phyloP scores from a whole-genome alignment of 2,888 invertebrate genomes.

The Tetranychus piercei region DNA sequence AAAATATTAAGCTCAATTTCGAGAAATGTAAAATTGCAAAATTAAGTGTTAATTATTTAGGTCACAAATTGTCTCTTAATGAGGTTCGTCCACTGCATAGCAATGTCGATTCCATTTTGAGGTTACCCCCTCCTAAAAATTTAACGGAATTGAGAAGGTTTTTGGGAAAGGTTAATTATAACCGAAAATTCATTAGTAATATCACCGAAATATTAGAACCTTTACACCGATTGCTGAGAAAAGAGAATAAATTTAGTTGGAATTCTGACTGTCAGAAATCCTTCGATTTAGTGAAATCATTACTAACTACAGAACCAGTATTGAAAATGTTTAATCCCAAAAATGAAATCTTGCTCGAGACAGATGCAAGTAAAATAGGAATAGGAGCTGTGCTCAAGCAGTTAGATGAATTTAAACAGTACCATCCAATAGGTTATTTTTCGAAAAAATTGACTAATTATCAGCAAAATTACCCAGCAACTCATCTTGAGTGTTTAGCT shows the following conservation, averaged over 20 bases:
- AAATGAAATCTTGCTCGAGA: neutral
- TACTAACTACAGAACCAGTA: neutral
- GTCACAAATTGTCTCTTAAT: slow-evolving; percentile 2
- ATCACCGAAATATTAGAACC: slow-evolving; percentile 1
- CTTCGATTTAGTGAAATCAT: neutral
- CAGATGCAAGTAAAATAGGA: slow-evolving; percentile 27
- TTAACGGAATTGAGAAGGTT: neutral
- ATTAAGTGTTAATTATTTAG: slow-evolving; percentile 10
- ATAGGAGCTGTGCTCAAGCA: slow-evolving; percentile 26
- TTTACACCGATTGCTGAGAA: neutral
- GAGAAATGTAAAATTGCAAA: slow-evolving; percentile 13
- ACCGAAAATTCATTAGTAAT: neutral
- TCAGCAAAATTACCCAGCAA: slow-evolving; percentile 25
- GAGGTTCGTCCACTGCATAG: neutral
- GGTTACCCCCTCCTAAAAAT: neutral
- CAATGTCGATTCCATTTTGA: neutral
- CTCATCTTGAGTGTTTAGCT: slow-evolving; percentile 25
- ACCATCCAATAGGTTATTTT: slow-evolving; percentile 22
- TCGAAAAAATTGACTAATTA: slow-evolving; percentile 23
- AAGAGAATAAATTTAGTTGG: slow-evolving; percentile 12
- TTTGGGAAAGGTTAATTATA: slow-evolving; percentile 11
- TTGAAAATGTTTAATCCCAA: neutral
- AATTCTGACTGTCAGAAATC: neutral
- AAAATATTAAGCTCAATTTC: slow-evolving; percentile 14
- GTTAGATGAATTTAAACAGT: slow-evolving; percentile 23